Percentiles rank a stretch among this genome's conserved stretches.
phyloP scores from a whole-genome alignment of 2,113 vertebrate genomes.

The Prochilodus magdalenae region DNA sequence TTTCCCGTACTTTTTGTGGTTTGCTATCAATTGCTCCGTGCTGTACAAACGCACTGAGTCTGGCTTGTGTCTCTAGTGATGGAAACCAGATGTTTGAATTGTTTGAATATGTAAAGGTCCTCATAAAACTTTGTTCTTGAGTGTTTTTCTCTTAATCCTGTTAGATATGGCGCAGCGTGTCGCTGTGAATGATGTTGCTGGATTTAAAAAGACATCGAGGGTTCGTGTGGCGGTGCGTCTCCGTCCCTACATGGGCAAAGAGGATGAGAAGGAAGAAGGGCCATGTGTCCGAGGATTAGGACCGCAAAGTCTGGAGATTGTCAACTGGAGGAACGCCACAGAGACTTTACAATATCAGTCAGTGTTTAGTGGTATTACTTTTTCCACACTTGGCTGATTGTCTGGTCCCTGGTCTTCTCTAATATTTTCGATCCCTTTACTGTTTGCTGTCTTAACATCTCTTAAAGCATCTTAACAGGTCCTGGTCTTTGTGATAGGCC shows the following conservation, averaged over 20 bases:
- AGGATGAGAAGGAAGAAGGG: constrained; percentile 70
- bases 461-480: constrained; percentile 72
- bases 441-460: neutral
- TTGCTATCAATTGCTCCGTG: no score
- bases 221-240: constrained; percentile 87
- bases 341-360: constrained; percentile 90
- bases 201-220: constrained; percentile 68
- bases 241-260: constrained; percentile 77
- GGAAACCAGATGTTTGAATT: no score
- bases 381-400: neutral
- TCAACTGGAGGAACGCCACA: constrained; percentile 87
- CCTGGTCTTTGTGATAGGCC: constrained; percentile 69
- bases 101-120: no score
- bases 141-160: neutral
- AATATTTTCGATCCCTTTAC: neutral
- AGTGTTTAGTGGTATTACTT: neutral
- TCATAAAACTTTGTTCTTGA: no score
- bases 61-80: no score
- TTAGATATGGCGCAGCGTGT: constrained; percentile 76
- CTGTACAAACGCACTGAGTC: no score
- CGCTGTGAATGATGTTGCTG: constrained; percentile 33
- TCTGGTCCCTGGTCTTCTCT: no score
- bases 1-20: no score
- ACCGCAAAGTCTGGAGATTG: constrained; percentile 82
- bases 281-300: constrained; percentile 83